Evolutionary conservation across 2,888 invertebrate genomes (phyloP).

Genomic region (Sphinx pinastri): DNA sequence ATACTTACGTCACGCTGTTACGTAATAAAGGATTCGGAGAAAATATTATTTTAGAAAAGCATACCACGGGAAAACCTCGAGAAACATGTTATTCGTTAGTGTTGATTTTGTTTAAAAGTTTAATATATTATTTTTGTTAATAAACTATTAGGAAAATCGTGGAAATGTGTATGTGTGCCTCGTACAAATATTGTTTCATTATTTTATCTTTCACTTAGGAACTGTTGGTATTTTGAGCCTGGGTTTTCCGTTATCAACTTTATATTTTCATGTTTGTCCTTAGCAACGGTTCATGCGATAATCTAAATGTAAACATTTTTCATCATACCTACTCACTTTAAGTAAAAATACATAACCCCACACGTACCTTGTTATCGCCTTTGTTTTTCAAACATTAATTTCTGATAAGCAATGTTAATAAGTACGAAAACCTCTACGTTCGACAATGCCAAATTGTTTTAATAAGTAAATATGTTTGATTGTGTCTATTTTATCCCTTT

Average conservation of each 20-base stretch:
- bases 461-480: no score
- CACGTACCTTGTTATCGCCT: slow-evolving; percentile 47
- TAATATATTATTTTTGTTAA: no score
- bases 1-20: background rate
- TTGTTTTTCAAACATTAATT: slow-evolving; percentile 41
- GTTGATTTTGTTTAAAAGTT: background rate
- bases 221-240: background rate
- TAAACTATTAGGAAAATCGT: no score
- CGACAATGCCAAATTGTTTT: background rate
- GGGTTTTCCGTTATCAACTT: slow-evolving; percentile 29
- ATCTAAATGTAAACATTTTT: slow-evolving; percentile 57
- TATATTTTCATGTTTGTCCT: slow-evolving; percentile 40
- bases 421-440: background rate
- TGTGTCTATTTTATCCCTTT: no score
- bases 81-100: background rate
- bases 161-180: background rate
- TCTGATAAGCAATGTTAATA: slow-evolving; percentile 25
- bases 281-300: slow-evolving; percentile 44
- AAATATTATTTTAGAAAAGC: background rate
- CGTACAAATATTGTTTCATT: background rate
- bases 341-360: slow-evolving; percentile 44
- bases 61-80: background rate
- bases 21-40: background rate
- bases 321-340: slow-evolving; percentile 37
- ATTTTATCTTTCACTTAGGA: background rate